Conservation (phyloP, 2,797 vertebrate genomes). For the Valencia hispanica region DNA sequence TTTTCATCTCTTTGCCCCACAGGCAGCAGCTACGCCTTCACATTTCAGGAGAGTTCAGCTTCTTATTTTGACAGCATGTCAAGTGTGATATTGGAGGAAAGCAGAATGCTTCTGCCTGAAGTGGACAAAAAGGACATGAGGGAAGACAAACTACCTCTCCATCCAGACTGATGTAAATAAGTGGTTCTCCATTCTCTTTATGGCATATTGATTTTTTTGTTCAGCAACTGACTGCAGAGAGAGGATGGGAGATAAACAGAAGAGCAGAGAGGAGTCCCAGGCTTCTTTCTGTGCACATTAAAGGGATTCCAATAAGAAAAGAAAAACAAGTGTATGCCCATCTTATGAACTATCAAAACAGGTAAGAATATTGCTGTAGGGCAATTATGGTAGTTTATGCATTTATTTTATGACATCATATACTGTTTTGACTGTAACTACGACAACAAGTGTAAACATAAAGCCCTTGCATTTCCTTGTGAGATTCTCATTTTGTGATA, state of each 20-base stretch:
- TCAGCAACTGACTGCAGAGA: conserved; percentile 49
- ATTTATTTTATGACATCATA: conserved; percentile 5
- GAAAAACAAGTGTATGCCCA: neutral
- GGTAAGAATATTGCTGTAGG: neutral
- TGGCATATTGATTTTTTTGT: conserved; percentile 76
- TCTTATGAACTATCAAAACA: conserved; percentile 5
- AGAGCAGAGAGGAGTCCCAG: conserved; percentile 23
- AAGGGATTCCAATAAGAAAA: neutral
- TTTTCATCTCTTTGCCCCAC: conserved; percentile 35
- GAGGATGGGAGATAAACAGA: conserved; percentile 8
- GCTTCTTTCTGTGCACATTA: conserved; percentile 27
- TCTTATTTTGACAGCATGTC: conserved; percentile 58
- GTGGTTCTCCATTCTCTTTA: conserved; percentile 65
- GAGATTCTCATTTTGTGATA: conserved; percentile 24
- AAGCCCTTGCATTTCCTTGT: neutral
- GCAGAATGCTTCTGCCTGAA: conserved; percentile 43
- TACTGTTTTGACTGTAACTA: conserved; percentile 8
- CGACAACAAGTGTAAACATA: conserved; percentile 2
- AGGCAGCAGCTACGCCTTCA: conserved; percentile 35
- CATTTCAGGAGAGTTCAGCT: conserved; percentile 52
- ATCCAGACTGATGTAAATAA: conserved; percentile 75
- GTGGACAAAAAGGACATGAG: conserved; percentile 46
- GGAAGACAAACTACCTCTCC: conserved; percentile 56
- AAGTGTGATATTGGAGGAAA: conserved; percentile 54
- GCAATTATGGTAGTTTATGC: conserved; percentile 28